A percentile compares a stretch with the other conserved stretches of the same genome.
These are phyloP conservation scores for Eueides isabella DNA, from an alignment of 1,140 invertebrate genomes.

Conservation along the genomic window DNA sequence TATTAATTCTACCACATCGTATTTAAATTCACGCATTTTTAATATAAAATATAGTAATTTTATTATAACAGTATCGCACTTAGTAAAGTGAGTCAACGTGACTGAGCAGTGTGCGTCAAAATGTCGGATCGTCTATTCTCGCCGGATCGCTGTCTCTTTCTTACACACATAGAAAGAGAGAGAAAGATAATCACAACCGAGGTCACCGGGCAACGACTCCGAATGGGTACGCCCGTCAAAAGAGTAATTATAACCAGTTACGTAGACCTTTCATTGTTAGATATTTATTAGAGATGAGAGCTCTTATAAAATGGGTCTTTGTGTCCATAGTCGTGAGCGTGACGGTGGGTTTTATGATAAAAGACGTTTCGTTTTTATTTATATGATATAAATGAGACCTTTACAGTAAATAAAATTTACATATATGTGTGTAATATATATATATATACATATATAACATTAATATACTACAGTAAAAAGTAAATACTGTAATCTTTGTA, in stretches of 20 bases:
- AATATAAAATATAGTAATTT: conserved; percentile 35
- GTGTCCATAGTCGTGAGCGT: conserved; percentile 22
- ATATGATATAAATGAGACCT: no score
- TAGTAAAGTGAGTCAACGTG: conserved; percentile 40
- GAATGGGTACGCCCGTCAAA: conserved; percentile 32
- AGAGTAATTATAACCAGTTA: conserved; percentile 23
- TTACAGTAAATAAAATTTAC: no score
- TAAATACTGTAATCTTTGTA: no score
- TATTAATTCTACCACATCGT: conserved; percentile 64
- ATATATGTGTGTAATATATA: no score
- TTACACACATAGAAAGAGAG: conserved; percentile 33
- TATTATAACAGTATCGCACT: conserved; percentile 27
- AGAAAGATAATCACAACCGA: conserved; percentile 42
- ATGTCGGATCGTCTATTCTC: conserved; percentile 55
- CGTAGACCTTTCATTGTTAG: conserved; percentile 9
- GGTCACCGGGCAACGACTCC: conserved; percentile 56
- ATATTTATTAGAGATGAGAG: not conserved
- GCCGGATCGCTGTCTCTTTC: conserved; percentile 50
- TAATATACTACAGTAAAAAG: no score
- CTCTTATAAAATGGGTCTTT: not conserved
- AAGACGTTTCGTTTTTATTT: not conserved
- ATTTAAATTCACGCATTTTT: conserved; percentile 64
- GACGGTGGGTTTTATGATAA: conserved; percentile 15
- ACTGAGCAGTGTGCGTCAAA: conserved; percentile 51
- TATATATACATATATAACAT: no score